Percentiles rank a stretch among this genome's conserved stretches.
phyloP scores from a whole-genome alignment of 2,113 vertebrate species.

The Propithecus coquereli region DNA sequence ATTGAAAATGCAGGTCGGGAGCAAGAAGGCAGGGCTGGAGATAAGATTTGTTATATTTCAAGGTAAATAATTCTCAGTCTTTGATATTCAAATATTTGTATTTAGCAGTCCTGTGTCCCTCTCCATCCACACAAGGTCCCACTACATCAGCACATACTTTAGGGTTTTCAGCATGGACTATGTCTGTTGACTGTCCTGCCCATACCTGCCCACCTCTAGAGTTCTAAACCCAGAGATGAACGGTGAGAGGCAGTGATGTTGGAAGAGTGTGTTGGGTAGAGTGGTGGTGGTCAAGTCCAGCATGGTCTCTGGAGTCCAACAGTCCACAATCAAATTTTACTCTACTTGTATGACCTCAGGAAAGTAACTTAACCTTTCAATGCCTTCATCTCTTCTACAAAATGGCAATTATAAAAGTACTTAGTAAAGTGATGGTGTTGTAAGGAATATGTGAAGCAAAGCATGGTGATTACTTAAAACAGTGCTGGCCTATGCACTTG shows the following conservation, averaged over 20 bases:
- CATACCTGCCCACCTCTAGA: neutral
- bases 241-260: neutral
- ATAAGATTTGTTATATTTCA: neutral
- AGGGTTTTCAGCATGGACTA: neutral
- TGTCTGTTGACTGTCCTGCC: neutral
- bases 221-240: neutral
- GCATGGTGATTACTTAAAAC: neutral
- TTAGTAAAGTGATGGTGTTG: neutral
- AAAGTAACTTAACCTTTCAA: neutral
- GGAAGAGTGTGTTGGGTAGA: too few species aligned
- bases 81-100: neutral
- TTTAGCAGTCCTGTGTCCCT: neutral
- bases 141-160: neutral
- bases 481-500: neutral
- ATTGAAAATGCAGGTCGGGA: neutral
- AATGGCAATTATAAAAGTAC: neutral
- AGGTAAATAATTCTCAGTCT: neutral
- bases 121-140: neutral
- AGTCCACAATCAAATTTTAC: neutral
- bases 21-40: neutral
- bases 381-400: neutral
- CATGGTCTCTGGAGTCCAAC: neutral
- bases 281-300: neutral
- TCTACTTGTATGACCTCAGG: neutral
- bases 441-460: neutral